phyloP scores from a whole-genome alignment of 1,140 invertebrate genomes.

The Neuroterus valhalla region DNA sequence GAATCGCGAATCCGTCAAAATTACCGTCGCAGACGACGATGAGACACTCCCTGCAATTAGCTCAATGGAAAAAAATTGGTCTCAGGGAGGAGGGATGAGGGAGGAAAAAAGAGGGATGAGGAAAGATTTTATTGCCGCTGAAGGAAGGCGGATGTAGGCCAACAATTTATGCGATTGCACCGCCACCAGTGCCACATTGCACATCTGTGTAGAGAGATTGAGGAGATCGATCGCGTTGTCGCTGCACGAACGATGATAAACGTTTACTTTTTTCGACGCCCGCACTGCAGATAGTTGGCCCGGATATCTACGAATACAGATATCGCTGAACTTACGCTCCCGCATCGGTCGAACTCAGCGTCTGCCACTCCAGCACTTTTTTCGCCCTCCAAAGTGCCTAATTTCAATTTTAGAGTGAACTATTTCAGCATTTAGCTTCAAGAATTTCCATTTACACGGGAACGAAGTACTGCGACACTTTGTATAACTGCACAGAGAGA shows the following conservation, averaged over 20 bases:
- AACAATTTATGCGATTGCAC: conserved; percentile 30
- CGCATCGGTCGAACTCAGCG: neutral
- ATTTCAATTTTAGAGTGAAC: conserved; percentile 18
- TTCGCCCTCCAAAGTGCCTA: neutral
- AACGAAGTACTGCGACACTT: neutral
- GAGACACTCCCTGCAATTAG: neutral
- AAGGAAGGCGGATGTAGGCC: conserved; percentile 19
- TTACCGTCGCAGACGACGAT: neutral
- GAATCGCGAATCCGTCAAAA: conserved; percentile 13
- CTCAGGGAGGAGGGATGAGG: neutral
- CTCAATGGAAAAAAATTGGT: neutral
- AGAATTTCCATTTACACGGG: conserved; percentile 14
- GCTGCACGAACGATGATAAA: conserved; percentile 28
- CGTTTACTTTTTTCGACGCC: conserved; percentile 28
- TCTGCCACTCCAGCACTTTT: conserved; percentile 3
- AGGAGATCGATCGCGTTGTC: conserved; percentile 21
- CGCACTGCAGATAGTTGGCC: conserved; percentile 26
- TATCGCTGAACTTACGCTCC: conserved; percentile 16
- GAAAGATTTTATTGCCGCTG: conserved; percentile 10
- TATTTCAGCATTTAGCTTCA: neutral
- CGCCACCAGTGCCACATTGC: neutral
- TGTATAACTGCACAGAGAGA: too few relatives aligned
- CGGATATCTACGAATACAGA: conserved; percentile 25
- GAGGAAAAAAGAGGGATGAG: neutral
- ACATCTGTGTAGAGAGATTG: conserved; percentile 7